These are phyloP conservation scores for Chrysomela aeneicollis DNA, from an alignment of 2,888 invertebrate genomes.

Conservation along the genomic window DNA sequence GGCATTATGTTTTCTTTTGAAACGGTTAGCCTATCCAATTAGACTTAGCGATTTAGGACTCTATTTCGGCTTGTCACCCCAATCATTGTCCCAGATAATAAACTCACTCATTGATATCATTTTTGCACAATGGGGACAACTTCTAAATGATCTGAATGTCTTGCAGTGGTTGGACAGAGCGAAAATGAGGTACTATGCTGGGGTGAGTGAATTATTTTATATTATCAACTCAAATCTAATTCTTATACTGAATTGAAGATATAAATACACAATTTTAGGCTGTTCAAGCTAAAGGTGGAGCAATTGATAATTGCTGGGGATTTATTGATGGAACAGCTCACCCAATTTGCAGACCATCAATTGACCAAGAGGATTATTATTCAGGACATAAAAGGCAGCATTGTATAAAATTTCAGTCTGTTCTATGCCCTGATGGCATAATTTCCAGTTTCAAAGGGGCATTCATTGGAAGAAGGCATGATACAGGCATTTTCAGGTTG, in stretches of 20 bases:
- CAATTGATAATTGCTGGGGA: slow-evolving; percentile 38
- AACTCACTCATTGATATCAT: slow-evolving; percentile 12
- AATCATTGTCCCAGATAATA: slow-evolving; percentile 24
- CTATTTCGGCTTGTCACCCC: not conserved
- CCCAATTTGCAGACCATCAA: slow-evolving; percentile 37
- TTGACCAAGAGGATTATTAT: slow-evolving; percentile 21
- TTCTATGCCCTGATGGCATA: slow-evolving; percentile 43
- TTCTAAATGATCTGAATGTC: too few relatives aligned
- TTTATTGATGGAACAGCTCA: slow-evolving; percentile 27
- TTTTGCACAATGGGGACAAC: too few relatives aligned
- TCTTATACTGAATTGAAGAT: too few relatives aligned
- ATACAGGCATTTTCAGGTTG: slow-evolving; percentile 38
- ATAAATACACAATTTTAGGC: too few relatives aligned
- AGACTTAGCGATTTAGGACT: not conserved
- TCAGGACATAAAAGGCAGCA: slow-evolving; percentile 33
- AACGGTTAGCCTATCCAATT: slow-evolving; percentile 13
- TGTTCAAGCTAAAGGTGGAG: slow-evolving; percentile 1
- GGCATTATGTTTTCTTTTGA: slow-evolving; percentile 6
- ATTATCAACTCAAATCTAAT: too few relatives aligned
- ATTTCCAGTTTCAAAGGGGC: slow-evolving; percentile 33
- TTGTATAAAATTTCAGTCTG: slow-evolving; percentile 42
- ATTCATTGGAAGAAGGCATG: slow-evolving; percentile 38
- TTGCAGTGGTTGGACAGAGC: too few relatives aligned
- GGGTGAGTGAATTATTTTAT: too few relatives aligned
- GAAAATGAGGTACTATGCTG: too few relatives aligned